phyloP scores from a whole-genome alignment of 2,797 vertebrate species.

The Podarcis siculus region DNA sequence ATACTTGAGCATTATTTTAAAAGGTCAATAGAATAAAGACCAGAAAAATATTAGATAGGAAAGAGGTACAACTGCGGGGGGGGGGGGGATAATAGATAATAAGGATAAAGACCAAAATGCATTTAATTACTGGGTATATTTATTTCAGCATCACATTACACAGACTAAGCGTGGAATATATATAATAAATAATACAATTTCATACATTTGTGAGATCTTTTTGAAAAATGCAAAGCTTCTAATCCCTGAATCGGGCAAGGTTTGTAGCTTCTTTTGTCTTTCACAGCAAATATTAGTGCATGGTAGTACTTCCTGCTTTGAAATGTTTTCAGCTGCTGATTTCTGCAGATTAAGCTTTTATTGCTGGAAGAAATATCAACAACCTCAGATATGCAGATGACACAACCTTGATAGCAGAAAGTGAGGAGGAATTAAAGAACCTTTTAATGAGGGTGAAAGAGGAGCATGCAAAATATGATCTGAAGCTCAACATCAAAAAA shows the following conservation, averaged over 20 bases:
- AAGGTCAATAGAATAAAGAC: background rate
- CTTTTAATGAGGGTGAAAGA: too few species aligned
- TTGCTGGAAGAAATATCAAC: background rate
- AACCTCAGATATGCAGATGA: too few species aligned
- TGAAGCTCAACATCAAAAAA: too few species aligned
- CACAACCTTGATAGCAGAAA: too few species aligned
- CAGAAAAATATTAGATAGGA: background rate
- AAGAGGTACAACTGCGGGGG: background rate
- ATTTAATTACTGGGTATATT: background rate
- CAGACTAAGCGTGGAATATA: too few species aligned
- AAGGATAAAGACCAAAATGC: background rate
- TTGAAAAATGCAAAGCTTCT: background rate
- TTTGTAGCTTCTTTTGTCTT: background rate
- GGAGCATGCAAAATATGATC: too few species aligned
- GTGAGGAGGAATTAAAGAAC: too few species aligned
- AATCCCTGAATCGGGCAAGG: background rate
- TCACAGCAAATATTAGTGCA: background rate
- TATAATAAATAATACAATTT: background rate
- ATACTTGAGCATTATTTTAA: conserved; percentile 7
- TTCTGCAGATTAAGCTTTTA: background rate
- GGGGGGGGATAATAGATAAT: background rate
- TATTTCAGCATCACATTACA: background rate
- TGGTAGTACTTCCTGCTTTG: background rate
- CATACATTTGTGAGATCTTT: background rate
- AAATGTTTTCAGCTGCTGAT: background rate